Evolutionary conservation across 2,113 vertebrate species (phyloP), one percentile per base, ranked within the genome.

Genomic region (Pterophyllum scalare): DNA sequence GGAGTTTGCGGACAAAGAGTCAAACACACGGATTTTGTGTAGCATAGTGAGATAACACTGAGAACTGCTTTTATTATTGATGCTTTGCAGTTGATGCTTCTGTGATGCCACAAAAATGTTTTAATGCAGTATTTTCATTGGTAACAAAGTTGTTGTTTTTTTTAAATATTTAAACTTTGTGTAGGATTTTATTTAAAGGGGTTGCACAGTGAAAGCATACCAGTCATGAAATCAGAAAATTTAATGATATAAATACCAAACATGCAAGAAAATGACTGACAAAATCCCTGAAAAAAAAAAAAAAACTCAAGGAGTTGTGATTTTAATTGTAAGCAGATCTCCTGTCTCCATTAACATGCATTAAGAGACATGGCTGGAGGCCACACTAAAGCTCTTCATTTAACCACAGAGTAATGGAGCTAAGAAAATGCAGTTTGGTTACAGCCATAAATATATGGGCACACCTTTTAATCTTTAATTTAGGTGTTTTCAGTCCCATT

Each of bases 21-120:
- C 6, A 0, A 15, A 70, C 0, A 49, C 46, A 10, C 64, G 19
- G 7, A 26, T 67, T 46, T 67, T 5, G 38, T 26, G 38, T 26
- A 67, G 26, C 0, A 0, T 46, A 49, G 40, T 49, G 24, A 24
- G 24, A 19, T 46, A 67, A 26, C n/a, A 43, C n/a, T 46, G 43
- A 43, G 62, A 10, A 43, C 13, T 2, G 7, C n/a, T 65, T 65
- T 65, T 43, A 65, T 43, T 65, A 24, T 65, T 65, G 1, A 65
- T 65, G 43, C 43, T 65, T 65, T 65, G 61, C 61, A 43, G 61
- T 14, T 43, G 15, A 43, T 24, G 62, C 62, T 65, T 65, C 62
- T 65, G 62, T 14, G 7, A 13, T 17, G 61, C 14, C 61, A 40
- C 12, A 64, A 15, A 65, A 65, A 62, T 17, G 11, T 7, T 62